Evolutionary conservation across 2,888 invertebrate species (phyloP).

Genomic region (Luffia ferchaultella): DNA sequence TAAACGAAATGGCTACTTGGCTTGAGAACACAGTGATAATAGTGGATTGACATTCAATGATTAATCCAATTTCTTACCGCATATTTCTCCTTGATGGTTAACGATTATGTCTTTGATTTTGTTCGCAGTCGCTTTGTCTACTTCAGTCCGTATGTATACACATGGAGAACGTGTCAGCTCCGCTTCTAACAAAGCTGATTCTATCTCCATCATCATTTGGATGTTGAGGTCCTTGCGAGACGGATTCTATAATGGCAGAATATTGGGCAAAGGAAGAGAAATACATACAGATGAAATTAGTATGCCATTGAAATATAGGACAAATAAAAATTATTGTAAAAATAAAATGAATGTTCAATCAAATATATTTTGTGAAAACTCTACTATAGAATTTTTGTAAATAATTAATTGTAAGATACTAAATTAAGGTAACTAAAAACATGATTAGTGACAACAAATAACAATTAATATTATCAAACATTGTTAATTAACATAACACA

Average conservation of each 20-base stretch:
- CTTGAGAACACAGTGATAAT: too few relatives aligned
- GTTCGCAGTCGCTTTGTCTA: slow-evolving; percentile 80
- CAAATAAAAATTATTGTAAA: slow-evolving; percentile 1
- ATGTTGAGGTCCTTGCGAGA: slow-evolving; percentile 91
- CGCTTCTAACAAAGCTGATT: slow-evolving; percentile 82
- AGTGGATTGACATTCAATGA: too few relatives aligned
- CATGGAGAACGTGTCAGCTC: slow-evolving; percentile 82
- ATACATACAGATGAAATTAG: neutral
- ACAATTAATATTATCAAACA: too few relatives aligned
- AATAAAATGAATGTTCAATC: slow-evolving; percentile 5
- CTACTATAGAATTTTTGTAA: too few relatives aligned
- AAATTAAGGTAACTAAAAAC: too few relatives aligned
- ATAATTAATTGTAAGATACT: too few relatives aligned
- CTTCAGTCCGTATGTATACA: slow-evolving; percentile 83
- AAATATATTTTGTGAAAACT: too few relatives aligned
- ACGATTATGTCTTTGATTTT: slow-evolving; percentile 90
- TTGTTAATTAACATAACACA: too few relatives aligned
- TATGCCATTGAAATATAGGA: neutral
- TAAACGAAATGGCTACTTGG: too few relatives aligned
- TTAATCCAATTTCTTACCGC: slow-evolving; percentile 60
- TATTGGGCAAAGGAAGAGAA: slow-evolving; percentile 2
- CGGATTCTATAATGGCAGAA: slow-evolving; percentile 74
- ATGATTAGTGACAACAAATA: too few relatives aligned
- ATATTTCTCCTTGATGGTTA: slow-evolving; percentile 83
- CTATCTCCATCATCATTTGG: slow-evolving; percentile 92